phyloP scores from a whole-genome alignment of 2,888 invertebrate genomes.

The Chymomyza amoena region DNA sequence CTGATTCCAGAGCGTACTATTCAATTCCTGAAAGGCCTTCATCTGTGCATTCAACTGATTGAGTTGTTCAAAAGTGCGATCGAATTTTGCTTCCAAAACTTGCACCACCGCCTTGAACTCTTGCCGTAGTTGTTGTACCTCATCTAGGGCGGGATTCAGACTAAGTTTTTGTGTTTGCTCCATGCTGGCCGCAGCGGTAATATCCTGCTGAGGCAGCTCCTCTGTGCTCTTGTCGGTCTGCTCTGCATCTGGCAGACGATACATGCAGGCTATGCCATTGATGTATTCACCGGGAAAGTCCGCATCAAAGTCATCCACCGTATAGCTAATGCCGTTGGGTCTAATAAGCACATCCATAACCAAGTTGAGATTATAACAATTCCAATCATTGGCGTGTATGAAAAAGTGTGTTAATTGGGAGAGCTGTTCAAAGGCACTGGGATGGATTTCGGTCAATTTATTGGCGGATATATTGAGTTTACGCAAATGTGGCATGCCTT shows the following conservation, averaged over 20 bases:
- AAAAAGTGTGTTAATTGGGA: constrained; percentile 67
- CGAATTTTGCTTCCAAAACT: constrained; percentile 70
- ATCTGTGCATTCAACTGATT: constrained; percentile 57
- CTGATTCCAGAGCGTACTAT: constrained; percentile 67
- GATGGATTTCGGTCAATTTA: constrained; percentile 66
- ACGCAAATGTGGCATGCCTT: constrained; percentile 50
- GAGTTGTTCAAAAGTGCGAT: constrained; percentile 41
- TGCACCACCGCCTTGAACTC: constrained; percentile 68
- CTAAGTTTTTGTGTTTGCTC: constrained; percentile 11
- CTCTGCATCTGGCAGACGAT: constrained; percentile 51
- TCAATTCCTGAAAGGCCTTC: constrained; percentile 55
- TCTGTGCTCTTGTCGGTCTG: neutral
- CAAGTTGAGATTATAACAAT: constrained; percentile 66
- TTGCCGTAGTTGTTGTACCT: constrained; percentile 56
- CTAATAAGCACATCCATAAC: constrained; percentile 69
- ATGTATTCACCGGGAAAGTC: constrained; percentile 71
- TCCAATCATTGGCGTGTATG: constrained; percentile 74
- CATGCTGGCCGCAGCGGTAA: constrained; percentile 26
- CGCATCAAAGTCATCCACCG: constrained; percentile 47
- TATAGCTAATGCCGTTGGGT: constrained; percentile 57
- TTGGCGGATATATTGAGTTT: constrained; percentile 73
- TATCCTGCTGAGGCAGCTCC: neutral
- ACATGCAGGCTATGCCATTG: constrained; percentile 73
- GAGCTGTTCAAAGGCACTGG: constrained; percentile 52
- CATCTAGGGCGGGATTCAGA: constrained; percentile 11